A percentile compares a stretch with the other conserved stretches of the same genome.
Evolutionary conservation across 2,113 vertebrate genomes (phyloP).

Genomic region (Sander vitreus): DNA sequence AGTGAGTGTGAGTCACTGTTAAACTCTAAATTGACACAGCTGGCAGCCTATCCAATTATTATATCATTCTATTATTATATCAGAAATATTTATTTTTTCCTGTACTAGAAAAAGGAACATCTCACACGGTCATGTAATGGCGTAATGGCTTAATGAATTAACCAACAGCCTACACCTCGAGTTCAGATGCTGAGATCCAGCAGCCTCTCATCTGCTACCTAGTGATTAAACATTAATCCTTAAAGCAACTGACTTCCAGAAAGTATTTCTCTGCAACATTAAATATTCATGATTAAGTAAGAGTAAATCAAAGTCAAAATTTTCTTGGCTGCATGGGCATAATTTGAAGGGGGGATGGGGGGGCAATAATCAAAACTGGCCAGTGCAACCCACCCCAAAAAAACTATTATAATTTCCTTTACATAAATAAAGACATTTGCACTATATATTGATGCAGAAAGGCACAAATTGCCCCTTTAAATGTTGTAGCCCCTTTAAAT

Average conservation of each 20-base stretch:
- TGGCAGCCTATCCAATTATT: conserved; percentile 42
- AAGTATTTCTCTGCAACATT: background rate
- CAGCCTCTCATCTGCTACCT: background rate
- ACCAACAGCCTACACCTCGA: conserved; percentile 9
- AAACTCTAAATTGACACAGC: conserved; percentile 52
- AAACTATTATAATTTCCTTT: too few species aligned
- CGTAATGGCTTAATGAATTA: conserved; percentile 37
- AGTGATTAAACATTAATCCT: conserved; percentile 1
- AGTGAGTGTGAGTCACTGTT: conserved; percentile 48
- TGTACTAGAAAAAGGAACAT: background rate
- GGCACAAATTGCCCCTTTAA: too few species aligned
- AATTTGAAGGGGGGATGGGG: too few species aligned
- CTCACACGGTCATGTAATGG: background rate
- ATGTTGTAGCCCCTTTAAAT: too few species aligned
- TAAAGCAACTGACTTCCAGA: background rate
- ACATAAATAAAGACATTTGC: too few species aligned
- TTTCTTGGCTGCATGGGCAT: too few species aligned
- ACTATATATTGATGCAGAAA: too few species aligned
- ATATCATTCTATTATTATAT: conserved; percentile 33
- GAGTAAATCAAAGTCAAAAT: background rate
- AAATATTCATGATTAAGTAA: conserved; percentile 4
- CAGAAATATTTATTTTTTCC: conserved; percentile 11
- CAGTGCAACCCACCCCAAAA: too few species aligned
- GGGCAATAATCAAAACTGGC: too few species aligned
- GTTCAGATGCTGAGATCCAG: background rate